Evolutionary conservation across 1,140 invertebrate genomes (phyloP), one percentile per base, ranked within the genome.

Genomic region (Neelides sp.): DNA sequence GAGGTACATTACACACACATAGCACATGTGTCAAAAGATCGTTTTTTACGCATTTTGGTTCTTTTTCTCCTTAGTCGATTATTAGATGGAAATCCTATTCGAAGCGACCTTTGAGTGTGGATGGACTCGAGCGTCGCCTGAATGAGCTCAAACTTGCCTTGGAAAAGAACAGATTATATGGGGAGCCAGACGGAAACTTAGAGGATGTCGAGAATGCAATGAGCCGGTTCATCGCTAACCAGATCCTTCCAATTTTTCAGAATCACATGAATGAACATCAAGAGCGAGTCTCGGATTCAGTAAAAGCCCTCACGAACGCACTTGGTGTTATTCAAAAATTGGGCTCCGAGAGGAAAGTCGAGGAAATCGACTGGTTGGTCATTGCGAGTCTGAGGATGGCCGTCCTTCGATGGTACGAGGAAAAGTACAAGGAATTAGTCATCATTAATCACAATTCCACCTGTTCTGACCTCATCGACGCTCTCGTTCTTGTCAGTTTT

Each of bases 321-420:
- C 10, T 22, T 10, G 27, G 49, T n/a, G 55, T 57, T 34, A 20
- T 60, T 15, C 36, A n/a, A 1, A 49, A 56, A 34, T 47, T 37
- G n/a, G 24, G 43, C 19, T 34, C 3, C 8, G 10, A 17, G n/a
- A 7, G 10, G 12, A 12, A 15, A 27, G 26, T n/a, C n/a, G 20
- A 44, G n/a, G 27, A 19, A 15, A 39, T 57, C n/a, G 23, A 46
- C 5, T 48, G 34, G 40, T 13, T 42, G 17, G 35, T 56, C 4
- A 39, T 48, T 8, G 43, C 47, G 1, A 44, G 32, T 2, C 15
- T 60, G 2, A 50, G 54, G 17, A 51, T 57, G 48, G 37, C 34
- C 4, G 47, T 60, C 8, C 34, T 57, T 12, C 48, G 57, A 32
- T 60, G 58, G 58, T 60, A 60, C 24, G 26, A 57, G 22, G 32